Percentiles rank a stretch among this genome's conserved stretches.
These are phyloP conservation scores for Tillus elongatus DNA, from an alignment of 2,888 invertebrate species.

Conservation along the genomic window DNA sequence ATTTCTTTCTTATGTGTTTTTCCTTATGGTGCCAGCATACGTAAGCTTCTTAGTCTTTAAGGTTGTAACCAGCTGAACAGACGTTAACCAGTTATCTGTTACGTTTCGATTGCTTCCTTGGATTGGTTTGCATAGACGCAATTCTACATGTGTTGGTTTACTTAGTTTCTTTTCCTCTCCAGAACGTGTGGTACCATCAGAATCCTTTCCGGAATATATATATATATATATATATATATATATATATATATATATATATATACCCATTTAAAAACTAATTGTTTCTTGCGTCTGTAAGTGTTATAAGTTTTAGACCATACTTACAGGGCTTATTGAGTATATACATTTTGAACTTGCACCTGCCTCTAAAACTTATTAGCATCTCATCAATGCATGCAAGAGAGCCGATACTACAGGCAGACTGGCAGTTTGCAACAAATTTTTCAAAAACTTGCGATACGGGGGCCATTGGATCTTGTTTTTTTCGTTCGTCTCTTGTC, in stretches of 20 bases:
- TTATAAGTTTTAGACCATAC: conserved; percentile 16
- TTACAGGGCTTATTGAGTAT: conserved; percentile 2
- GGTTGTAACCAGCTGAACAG: too few relatives aligned
- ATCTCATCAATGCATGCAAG: too few relatives aligned
- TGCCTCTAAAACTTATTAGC: too few relatives aligned
- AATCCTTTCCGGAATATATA: conserved; percentile 20
- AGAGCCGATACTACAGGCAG: conserved; percentile 8
- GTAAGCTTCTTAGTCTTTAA: conserved; percentile 15
- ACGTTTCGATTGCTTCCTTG: too few relatives aligned
- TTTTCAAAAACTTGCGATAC: conserved; percentile 12
- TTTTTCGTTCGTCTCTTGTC: background rate
- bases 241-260: too few relatives aligned
- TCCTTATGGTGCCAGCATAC: conserved; percentile 13
- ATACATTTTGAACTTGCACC: too few relatives aligned
- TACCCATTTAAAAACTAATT: conserved; percentile 19
- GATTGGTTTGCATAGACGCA: too few relatives aligned
- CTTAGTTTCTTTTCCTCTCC: too few relatives aligned
- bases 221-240: too few relatives aligned
- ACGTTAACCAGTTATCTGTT: too few relatives aligned
- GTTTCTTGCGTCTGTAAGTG: conserved; percentile 19
- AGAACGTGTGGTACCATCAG: conserved; percentile 16
- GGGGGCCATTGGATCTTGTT: conserved; percentile 8
- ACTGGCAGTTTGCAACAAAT: conserved; percentile 15
- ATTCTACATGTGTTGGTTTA: too few relatives aligned
- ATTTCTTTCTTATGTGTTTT: conserved; percentile 21